Percentiles rank a stretch among this genome's conserved stretches.
Conservation (phyloP, 2,113 vertebrate species). For the Nothobranchius kuhntae region DNA sequence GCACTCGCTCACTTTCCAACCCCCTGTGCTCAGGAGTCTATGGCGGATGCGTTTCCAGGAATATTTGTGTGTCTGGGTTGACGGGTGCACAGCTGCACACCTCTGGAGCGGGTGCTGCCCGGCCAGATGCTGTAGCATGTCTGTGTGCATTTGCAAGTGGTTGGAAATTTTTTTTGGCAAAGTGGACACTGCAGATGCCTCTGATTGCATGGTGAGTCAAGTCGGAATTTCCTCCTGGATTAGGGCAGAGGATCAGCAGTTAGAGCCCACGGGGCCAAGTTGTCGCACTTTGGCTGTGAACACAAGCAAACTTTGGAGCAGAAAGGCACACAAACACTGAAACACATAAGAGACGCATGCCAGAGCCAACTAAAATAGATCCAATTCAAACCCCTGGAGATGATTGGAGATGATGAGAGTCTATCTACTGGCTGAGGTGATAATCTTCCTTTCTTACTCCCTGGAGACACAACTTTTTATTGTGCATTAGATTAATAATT, state of each 20-base stretch:
- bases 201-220: slow-evolving; percentile 68
- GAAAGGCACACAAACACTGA: not conserved
- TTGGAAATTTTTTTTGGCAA: slow-evolving; percentile 54
- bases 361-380: slow-evolving; percentile 27
- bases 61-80: slow-evolving; percentile 28
- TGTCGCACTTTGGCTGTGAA: slow-evolving; percentile 24
- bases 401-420: slow-evolving; percentile 33
- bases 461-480: slow-evolving; percentile 45
- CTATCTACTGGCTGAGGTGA: slow-evolving; percentile 53
- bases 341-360: not conserved
- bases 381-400: slow-evolving; percentile 39
- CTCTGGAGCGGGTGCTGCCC: slow-evolving; percentile 28
- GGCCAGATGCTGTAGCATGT: slow-evolving; percentile 55
- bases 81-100: slow-evolving; percentile 60
- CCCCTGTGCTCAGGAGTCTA: slow-evolving; percentile 22
- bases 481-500: slow-evolving; percentile 25
- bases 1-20: slow-evolving; percentile 15
- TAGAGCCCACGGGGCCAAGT: slow-evolving; percentile 21
- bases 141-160: slow-evolving; percentile 33
- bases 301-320: slow-evolving; percentile 9
- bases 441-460: slow-evolving; percentile 58
- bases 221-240: slow-evolving; percentile 68
- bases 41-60: slow-evolving; percentile 28
- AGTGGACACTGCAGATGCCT: slow-evolving; percentile 65
- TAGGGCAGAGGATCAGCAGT: slow-evolving; percentile 37